A percentile compares a stretch with the other conserved stretches of the same genome.
phyloP scores from a whole-genome alignment of 2,113 vertebrate genomes.

The Aphelocoma coerulescens region DNA sequence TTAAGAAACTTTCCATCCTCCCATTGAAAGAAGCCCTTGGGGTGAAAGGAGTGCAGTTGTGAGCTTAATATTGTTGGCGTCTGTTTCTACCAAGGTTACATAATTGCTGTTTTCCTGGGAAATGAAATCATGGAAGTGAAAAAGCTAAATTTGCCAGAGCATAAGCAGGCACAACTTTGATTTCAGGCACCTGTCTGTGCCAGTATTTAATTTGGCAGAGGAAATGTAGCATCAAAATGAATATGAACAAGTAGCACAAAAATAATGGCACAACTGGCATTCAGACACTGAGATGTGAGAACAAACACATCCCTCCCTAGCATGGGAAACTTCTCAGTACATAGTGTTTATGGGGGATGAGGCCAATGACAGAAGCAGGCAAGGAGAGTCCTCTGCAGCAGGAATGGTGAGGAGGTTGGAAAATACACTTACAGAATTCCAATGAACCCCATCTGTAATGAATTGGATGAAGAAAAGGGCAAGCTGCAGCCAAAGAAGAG shows the following conservation, averaged over 20 bases:
- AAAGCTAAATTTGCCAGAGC: not conserved
- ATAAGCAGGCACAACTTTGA: conserved; percentile 45
- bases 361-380: not conserved
- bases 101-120: conserved; percentile 49
- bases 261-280: conserved; percentile 40
- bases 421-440: not conserved
- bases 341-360: not conserved
- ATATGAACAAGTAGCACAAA: conserved; percentile 16
- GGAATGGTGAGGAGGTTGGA: not conserved
- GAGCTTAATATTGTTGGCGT: conserved; percentile 5
- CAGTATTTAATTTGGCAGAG: conserved; percentile 56
- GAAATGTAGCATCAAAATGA: conserved; percentile 18
- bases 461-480: not conserved
- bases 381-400: not conserved
- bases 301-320: not conserved
- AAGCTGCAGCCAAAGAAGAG: not conserved
- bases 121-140: conserved; percentile 58
- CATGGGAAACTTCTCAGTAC: not conserved
- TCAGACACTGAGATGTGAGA: not conserved
- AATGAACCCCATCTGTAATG: not conserved
- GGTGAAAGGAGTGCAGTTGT: not conserved
- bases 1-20: conserved; percentile 58
- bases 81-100: conserved; percentile 28
- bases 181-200: conserved; percentile 52
- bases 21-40: conserved; percentile 24